Percentiles rank a stretch among this genome's conserved stretches.
These are phyloP conservation scores for Gadus chalcogrammus DNA, from an alignment of 2,113 vertebrate genomes.

Conservation along the genomic window DNA sequence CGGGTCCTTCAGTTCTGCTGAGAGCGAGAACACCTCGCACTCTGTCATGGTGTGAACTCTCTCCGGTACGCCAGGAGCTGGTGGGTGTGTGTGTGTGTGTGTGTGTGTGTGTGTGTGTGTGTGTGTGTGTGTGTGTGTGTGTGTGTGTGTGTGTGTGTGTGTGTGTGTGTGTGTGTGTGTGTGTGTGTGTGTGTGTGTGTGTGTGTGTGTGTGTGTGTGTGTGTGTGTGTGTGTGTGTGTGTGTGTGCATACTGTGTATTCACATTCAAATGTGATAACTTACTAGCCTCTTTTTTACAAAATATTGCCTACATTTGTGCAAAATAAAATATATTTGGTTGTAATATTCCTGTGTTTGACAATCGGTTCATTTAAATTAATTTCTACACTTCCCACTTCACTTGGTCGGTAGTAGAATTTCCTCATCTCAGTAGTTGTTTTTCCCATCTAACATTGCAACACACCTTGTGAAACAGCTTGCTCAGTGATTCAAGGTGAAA, in stretches of 20 bases:
- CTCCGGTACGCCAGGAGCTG: not conserved
- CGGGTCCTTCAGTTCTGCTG: conserved; percentile 61
- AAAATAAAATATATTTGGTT: too few relatives aligned
- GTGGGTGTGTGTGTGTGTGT: not conserved
- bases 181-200: too few relatives aligned
- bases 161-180: too few relatives aligned
- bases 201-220: too few relatives aligned
- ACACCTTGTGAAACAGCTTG: not conserved
- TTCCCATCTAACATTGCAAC: not conserved
- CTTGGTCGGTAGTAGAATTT: conserved; percentile 21
- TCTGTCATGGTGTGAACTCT: conserved; percentile 66
- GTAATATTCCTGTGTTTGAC: too few relatives aligned
- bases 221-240: too few relatives aligned
- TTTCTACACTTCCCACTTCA: too few relatives aligned
- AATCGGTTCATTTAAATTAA: too few relatives aligned
- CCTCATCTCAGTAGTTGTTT: not conserved
- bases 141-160: too few relatives aligned
- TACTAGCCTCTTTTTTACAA: not conserved
- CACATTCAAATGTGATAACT: too few relatives aligned
- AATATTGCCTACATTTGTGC: not conserved
- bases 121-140: too few relatives aligned
- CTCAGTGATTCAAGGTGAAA: not conserved
- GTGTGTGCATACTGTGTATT: too few relatives aligned
- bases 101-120: not conserved
- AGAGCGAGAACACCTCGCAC: conserved; percentile 71